phyloP scores from a whole-genome alignment of 2,113 vertebrate genomes.

The Pithys albifrons region DNA sequence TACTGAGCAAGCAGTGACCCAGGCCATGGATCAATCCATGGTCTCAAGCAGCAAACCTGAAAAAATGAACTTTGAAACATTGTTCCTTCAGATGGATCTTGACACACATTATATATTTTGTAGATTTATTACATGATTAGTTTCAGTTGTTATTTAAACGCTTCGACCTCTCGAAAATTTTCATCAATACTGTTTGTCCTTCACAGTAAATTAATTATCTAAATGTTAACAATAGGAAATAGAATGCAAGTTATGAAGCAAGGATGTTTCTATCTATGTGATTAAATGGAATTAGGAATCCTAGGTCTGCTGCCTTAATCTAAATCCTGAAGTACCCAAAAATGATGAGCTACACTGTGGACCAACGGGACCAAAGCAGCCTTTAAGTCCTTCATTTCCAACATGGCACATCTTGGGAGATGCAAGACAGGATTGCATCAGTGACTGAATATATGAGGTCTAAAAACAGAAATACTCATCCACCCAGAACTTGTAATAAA shows the following conservation, averaged over 20 bases:
- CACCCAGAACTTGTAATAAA: background rate
- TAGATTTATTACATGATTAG: background rate
- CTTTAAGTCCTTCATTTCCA: background rate
- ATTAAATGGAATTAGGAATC: background rate
- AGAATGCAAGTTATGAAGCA: background rate
- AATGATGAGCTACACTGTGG: background rate
- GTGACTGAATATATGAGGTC: background rate
- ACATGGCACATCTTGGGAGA: accelerated
- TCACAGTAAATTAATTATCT: background rate
- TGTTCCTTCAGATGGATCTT: background rate
- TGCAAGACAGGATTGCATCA: background rate
- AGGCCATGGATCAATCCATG: background rate
- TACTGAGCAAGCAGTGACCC: background rate
- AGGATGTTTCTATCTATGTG: background rate
- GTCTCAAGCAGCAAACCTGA: background rate
- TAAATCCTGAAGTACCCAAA: background rate
- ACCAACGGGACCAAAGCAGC: background rate
- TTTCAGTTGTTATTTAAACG: background rate
- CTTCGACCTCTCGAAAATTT: background rate
- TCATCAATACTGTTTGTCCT: background rate
- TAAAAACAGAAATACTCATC: background rate
- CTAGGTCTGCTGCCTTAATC: background rate
- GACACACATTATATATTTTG: background rate
- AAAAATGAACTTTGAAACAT: background rate
- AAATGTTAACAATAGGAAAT: background rate